Conservation (phyloP, 1,140 invertebrate species). For the Rhizoglyphus robini region DNA sequence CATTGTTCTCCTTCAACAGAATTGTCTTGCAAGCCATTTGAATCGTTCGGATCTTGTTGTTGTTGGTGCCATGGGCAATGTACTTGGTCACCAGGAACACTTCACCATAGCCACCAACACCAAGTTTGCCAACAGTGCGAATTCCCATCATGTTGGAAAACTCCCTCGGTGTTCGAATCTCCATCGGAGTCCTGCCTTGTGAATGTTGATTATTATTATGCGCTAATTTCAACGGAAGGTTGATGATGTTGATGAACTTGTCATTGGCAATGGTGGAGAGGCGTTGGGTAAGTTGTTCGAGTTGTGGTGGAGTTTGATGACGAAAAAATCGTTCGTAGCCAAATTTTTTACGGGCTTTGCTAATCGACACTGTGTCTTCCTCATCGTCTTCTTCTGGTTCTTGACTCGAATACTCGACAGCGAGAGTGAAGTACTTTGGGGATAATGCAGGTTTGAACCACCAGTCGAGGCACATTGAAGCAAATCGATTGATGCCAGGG, state of each 20-base stretch:
- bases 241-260: not conserved
- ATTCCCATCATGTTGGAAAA: not conserved
- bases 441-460: too few relatives aligned
- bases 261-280: not conserved
- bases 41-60: not conserved
- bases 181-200: not conserved
- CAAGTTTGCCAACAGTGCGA: not conserved
- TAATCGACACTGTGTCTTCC: too few relatives aligned
- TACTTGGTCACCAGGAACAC: not conserved
- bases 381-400: too few relatives aligned
- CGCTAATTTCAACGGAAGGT: not conserved
- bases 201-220: not conserved
- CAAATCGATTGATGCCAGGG: too few relatives aligned
- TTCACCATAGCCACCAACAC: not conserved
- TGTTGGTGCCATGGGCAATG: not conserved
- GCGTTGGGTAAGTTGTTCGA: not conserved
- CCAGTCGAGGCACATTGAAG: too few relatives aligned
- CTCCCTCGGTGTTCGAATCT: not conserved
- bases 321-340: not conserved
- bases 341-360: too few relatives aligned
- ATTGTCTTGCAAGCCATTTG: conserved; percentile 3
- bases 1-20: not conserved
- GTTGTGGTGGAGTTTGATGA: too few relatives aligned
- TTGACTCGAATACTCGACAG: too few relatives aligned
- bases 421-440: too few relatives aligned